Base-by-base conservation (phyloP, 1,140 invertebrate species). In the Lineus longissimus region DNA sequence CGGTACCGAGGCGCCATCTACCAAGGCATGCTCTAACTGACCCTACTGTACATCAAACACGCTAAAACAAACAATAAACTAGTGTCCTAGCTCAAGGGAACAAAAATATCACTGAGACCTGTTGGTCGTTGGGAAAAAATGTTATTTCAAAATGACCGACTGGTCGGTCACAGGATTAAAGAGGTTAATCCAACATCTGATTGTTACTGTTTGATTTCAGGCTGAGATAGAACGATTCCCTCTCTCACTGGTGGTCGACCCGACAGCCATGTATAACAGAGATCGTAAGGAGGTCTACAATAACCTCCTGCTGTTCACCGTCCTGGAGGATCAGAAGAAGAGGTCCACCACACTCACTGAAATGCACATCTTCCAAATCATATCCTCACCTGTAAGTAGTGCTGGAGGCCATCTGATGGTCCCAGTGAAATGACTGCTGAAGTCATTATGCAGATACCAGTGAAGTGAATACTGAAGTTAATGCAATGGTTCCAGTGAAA, bases 211-310 rank as follows among this genome's bases (percentile, higher is more conserved):
- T 9, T 47, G 2, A 41, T 82, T 85, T 1, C 82, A 97, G 94
- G 92, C 83, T 57, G 76, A 83, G 57, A 73, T 98, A 86, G 97
- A 99, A 82, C 86, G 91, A 71, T 99, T 98, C 82, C 93, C 95
- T 0, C 89, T 94, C 27, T 86, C 90, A 40, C 84, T 94, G 68
- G 94, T 99, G 47, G 89, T 94, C 77, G 92, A 96, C 68, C 96
- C 96, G 0, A 97, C 94, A 7, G 94, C 95, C 2, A 97, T 98
- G 79, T 94, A 93, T n/a, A 95, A 93, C 63, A 89, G 92, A 55
- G 94, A 98, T 82, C 91, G 92, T 13, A 92, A 93, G 82, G 95
- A 99, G 81, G 89, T 97, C 75, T 99, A 98, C 83, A 98, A 98
- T 83, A 99, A 99, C 80, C 94, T 99, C 73, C 84, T 99, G 69